These are phyloP conservation scores for Melieria omissa DNA, from an alignment of 2,888 invertebrate species.

Conservation along the genomic window DNA sequence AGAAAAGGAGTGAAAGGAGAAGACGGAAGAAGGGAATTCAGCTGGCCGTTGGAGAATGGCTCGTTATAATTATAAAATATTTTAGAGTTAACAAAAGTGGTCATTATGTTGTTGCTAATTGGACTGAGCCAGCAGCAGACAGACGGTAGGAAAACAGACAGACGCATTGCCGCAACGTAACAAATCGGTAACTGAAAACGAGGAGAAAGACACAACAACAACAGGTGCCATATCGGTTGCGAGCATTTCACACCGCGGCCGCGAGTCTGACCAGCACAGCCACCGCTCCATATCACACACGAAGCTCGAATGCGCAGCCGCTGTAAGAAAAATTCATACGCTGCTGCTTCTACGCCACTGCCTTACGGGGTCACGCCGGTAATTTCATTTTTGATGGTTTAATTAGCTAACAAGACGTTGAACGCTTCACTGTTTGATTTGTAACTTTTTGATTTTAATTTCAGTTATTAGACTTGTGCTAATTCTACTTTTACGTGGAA, in stretches of 20 bases:
- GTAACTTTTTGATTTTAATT: too few relatives aligned
- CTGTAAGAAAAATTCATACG: too few relatives aligned
- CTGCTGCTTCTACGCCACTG: too few relatives aligned
- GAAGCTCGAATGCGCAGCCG: too few relatives aligned
- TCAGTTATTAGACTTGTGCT: too few relatives aligned
- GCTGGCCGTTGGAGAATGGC: conserved; percentile 3
- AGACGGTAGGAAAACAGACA: background rate
- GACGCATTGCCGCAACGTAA: background rate
- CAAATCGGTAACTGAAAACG: background rate
- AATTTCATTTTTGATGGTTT: too few relatives aligned
- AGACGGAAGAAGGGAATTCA: conserved; percentile 7
- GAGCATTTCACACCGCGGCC: background rate
- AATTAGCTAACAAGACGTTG: too few relatives aligned
- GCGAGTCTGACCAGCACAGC: too few relatives aligned
- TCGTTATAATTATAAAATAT: conserved; percentile 14
- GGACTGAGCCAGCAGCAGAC: conserved; percentile 31
- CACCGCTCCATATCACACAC: too few relatives aligned
- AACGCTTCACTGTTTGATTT: too few relatives aligned
- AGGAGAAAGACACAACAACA: background rate
- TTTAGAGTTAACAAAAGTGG: conserved; percentile 24
- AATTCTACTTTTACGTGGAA: too few relatives aligned
- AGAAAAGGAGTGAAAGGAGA: background rate
- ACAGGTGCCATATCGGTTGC: conserved; percentile 24
- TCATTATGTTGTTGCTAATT: conserved; percentile 42
- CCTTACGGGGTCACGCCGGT: too few relatives aligned